A percentile compares a stretch with the other conserved stretches of the same genome.
Evolutionary conservation across 2,113 vertebrate species (phyloP).

Genomic region (Galeopterus variegatus): DNA sequence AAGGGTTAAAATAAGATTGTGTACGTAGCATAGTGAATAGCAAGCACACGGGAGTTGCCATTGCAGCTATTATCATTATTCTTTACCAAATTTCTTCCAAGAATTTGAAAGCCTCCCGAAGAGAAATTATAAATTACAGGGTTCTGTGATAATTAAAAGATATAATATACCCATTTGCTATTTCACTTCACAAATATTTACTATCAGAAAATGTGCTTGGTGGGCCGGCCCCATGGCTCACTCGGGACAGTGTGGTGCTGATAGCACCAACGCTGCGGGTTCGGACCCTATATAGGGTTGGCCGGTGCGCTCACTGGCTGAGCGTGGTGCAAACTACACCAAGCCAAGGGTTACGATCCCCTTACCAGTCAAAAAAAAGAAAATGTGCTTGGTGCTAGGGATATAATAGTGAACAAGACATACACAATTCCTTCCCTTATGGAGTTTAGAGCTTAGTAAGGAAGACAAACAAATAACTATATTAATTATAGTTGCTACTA

Average conservation of each 20-base stretch:
- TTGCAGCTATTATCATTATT: background rate
- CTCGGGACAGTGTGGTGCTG: too few species aligned
- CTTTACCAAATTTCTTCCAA: constrained; percentile 54
- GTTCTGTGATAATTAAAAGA: constrained; percentile 65
- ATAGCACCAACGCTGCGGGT: too few species aligned
- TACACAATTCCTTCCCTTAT: background rate
- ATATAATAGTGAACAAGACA: background rate
- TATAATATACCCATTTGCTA: background rate
- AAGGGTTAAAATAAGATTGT: background rate
- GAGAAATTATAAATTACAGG: background rate
- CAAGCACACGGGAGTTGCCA: background rate
- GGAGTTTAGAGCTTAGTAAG: background rate
- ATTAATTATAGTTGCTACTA: constrained; percentile 7
- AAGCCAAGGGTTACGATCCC: too few species aligned
- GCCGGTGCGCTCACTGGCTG: too few species aligned
- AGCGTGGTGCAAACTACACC: too few species aligned
- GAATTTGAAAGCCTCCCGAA: constrained; percentile 54
- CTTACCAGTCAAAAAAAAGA: background rate
- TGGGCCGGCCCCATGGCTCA: background rate
- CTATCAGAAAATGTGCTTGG: constrained; percentile 10
- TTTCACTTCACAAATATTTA: constrained; percentile 67
- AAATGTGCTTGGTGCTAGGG: background rate
- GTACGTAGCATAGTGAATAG: background rate
- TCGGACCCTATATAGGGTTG: too few species aligned
- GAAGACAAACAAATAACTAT: background rate